These are phyloP conservation scores for Sebastes umbrosus DNA, from an alignment of 2,797 vertebrate genomes.

Conservation along the genomic window DNA sequence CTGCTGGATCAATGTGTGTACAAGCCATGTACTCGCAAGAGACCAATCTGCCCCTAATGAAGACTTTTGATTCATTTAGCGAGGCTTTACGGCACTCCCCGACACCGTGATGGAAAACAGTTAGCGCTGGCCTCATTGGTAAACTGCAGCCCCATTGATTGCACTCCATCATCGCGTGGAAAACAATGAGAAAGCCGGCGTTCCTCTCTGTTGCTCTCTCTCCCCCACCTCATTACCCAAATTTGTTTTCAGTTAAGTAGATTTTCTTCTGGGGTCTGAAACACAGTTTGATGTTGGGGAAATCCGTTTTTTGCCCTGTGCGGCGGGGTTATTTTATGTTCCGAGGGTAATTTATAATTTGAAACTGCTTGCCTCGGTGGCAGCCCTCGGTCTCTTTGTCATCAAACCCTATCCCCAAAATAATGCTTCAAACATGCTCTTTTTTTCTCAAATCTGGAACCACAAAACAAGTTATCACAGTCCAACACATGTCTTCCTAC, in stretches of 20 bases:
- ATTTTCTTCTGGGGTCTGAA: constrained; percentile 30
- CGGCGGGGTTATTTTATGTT: constrained; percentile 25
- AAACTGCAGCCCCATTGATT: constrained; percentile 63
- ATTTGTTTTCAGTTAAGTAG: constrained; percentile 54
- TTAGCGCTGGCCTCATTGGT: constrained; percentile 36
- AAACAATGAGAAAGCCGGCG: constrained; percentile 37
- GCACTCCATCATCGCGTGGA: constrained; percentile 46
- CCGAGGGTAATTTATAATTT: neutral
- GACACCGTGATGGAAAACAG: constrained; percentile 49
- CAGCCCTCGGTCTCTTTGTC: constrained; percentile 24
- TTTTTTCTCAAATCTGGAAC: constrained; percentile 9
- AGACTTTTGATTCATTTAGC: constrained; percentile 72
- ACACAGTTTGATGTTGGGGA: constrained; percentile 11
- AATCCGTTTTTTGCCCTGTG: neutral
- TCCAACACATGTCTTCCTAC: constrained; percentile 44
- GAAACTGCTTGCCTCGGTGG: constrained; percentile 8
- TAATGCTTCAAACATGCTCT: constrained; percentile 14
- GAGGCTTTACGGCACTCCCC: constrained; percentile 23
- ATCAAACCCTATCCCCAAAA: constrained; percentile 15
- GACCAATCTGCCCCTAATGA: constrained; percentile 63
- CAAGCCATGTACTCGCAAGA: constrained; percentile 21
- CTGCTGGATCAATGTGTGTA: constrained; percentile 55
- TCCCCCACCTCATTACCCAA: constrained; percentile 64
- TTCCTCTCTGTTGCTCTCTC: constrained; percentile 10
- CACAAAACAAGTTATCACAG: constrained; percentile 52